Evolutionary conservation across 2,888 invertebrate genomes (phyloP), one percentile per base, ranked within the genome.

Genomic region (Pelosia muscerda): DNA sequence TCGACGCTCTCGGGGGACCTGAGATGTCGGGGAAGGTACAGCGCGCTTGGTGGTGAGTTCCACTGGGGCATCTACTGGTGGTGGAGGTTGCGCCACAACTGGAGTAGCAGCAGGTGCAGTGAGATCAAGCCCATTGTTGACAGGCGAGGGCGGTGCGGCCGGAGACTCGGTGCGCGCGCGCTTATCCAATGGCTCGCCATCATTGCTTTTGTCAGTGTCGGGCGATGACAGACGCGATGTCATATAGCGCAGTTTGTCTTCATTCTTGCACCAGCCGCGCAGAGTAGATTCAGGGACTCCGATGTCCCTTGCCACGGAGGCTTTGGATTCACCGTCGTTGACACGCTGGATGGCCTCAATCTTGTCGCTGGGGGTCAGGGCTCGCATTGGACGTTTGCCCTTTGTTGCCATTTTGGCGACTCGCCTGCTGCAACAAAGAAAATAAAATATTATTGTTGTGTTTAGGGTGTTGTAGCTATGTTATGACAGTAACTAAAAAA

Each of bases 261-360:
- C 97, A 86, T 97, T 97, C 90, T 98, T 98, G 92, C 98, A 98
- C 98, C 98, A 98, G 69, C 98, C 98, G 4, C 98, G 95, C 22
- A 98, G 94, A 11, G 98, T 98, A 3, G 97, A 98, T 89, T 98
- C 98, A 0, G 98, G 98, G 23, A 98, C 97, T 49, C 97, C 97
- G 85, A 98, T 97, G 88, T 97, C 97, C 4, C 98, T 95, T 2
- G 98, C 98, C 1, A 98, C 98, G 0, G 97, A 97, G 3, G 98
- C 98, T 86, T 98, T 98, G 68, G 97, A 97, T 89, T 98, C 97
- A 64, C 98, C 98, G 88, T 97, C 97, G 93, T 97, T 97, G 58
- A 98, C 97, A 76, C 98, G 95, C 82, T 97, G 96, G 79, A 98
- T 97, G 53, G 98, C 97, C 84, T 97, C 96, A 81, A 98, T 96